Evolutionary conservation across 2,113 vertebrate genomes (phyloP), one percentile per base, ranked within the genome.

Genomic region (Spermophilus dauricus): DNA sequence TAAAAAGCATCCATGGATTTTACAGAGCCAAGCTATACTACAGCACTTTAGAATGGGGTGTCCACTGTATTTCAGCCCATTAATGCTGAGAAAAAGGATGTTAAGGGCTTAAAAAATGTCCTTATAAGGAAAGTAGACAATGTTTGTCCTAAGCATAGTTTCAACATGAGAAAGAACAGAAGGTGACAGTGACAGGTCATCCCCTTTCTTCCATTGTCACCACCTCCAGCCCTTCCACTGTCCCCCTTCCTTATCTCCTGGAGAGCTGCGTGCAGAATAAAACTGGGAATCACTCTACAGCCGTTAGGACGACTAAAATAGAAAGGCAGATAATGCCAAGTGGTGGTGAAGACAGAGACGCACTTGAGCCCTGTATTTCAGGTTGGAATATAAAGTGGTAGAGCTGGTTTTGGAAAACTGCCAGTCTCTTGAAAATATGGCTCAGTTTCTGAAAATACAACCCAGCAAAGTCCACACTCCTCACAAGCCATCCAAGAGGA

Each of bases 1-100:
- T 95, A 94, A 95, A 96, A 76, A 42, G 77, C 39, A 92, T 10
- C 37, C 32, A 20, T n/a, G 53, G n/a, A 69, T 89, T 95, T 94
- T 39, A 86, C 75, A 81, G 91, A 51, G 85, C 12, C 28, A 65
- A 70, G 42, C 13, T 18, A 53, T 69, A 89, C 26, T 77, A 92
- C 80, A 48, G 72, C 14, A 48, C 53, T 81, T 69, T 34, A 93
- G 82, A 82, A 84, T 65, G 28, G 45, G 24, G 37, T 39, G 26
- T 34, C 34, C 51, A 45, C 8, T 3, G 0, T 72, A 88, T 89
- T 96, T 72, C 6, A 67, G 73, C 39, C 18, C 8, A 5, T 3
- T 3, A n/a, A 39, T 73, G 17, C 63, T 53, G 53, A 28, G 20
- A 13, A 30, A 72, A 94, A 82, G 78, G 34, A 92, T 56, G 37